A percentile compares a stretch with the other conserved stretches of the same genome.
phyloP scores from a whole-genome alignment of 1,140 invertebrate genomes.

The Pararge aegeria region DNA sequence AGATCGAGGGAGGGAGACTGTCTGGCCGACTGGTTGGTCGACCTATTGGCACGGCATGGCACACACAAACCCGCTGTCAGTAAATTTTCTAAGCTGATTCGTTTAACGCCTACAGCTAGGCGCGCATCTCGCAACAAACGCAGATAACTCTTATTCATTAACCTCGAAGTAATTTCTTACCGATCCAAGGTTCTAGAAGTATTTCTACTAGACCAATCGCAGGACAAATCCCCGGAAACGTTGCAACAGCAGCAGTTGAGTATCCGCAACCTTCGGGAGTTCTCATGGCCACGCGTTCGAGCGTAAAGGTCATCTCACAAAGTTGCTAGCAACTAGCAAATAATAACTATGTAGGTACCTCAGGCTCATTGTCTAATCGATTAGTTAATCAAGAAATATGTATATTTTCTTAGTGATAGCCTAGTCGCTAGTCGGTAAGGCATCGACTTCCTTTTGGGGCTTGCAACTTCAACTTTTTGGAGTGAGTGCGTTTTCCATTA shows the following conservation, averaged over 20 bases:
- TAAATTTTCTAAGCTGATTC: constrained; percentile 65
- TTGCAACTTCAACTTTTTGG: too few species aligned
- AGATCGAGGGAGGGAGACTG: constrained; percentile 69
- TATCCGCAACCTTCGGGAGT: constrained; percentile 64
- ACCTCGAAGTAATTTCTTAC: background rate
- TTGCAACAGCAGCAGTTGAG: constrained; percentile 17
- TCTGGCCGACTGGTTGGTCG: constrained; percentile 76
- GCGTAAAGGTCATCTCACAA: constrained; percentile 64
- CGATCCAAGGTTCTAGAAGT: background rate
- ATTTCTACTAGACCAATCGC: background rate
- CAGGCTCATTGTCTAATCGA: too few species aligned
- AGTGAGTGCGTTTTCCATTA: too few species aligned
- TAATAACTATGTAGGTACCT: too few species aligned
- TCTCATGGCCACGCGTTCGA: constrained; percentile 66
- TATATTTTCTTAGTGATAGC: too few species aligned
- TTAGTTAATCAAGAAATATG: too few species aligned
- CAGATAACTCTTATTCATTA: constrained; percentile 16
- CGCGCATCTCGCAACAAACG: constrained; percentile 19
- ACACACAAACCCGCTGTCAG: constrained; percentile 57
- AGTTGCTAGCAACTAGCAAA: constrained; percentile 40
- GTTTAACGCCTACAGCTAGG: constrained; percentile 44
- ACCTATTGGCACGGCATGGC: constrained; percentile 71
- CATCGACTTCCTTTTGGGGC: too few species aligned
- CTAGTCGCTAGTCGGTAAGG: too few species aligned
- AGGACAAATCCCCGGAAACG: constrained; percentile 20